These are phyloP conservation scores for Acanthochromis polyacanthus DNA, from an alignment of 2,113 vertebrate species.

Conservation along the genomic window DNA sequence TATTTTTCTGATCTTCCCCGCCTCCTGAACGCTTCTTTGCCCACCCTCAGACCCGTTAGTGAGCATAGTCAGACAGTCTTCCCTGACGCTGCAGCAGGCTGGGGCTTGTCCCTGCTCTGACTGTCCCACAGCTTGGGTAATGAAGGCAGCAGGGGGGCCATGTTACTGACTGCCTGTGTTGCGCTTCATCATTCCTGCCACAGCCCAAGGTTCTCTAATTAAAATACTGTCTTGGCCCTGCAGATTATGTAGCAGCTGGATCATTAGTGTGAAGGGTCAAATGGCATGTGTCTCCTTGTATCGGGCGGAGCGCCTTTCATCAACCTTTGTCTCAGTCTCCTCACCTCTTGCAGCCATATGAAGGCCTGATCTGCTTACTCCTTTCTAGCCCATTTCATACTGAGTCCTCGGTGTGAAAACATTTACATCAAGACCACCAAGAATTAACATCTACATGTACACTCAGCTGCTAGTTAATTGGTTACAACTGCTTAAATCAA, in stretches of 20 bases:
- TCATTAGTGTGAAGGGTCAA: constrained; percentile 77
- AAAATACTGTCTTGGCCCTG: constrained; percentile 62
- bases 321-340: constrained; percentile 48
- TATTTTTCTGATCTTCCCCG: constrained; percentile 25
- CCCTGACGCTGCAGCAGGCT: constrained; percentile 51
- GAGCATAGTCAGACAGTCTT: constrained; percentile 45
- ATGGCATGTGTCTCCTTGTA: constrained; percentile 62
- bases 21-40: constrained; percentile 12
- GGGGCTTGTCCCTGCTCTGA: constrained; percentile 56
- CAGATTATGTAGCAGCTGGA: constrained; percentile 79
- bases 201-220: constrained; percentile 75
- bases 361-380: constrained; percentile 34
- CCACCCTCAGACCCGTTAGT: constrained; percentile 37
- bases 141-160: constrained; percentile 61
- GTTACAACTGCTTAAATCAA: background rate
- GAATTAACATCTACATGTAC: background rate
- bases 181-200: constrained; percentile 68
- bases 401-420: background rate
- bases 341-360: constrained; percentile 44
- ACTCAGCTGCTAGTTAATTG: background rate
- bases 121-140: constrained; percentile 61
- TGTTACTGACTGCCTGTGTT: constrained; percentile 50
- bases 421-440: constrained; percentile 3
- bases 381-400: constrained; percentile 5
- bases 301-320: constrained; percentile 59